A percentile compares a stretch with the other conserved stretches of the same genome.
These are phyloP conservation scores for Malurus alboscapulatus DNA, from an alignment of 2,113 vertebrate species.

Conservation along the genomic window DNA sequence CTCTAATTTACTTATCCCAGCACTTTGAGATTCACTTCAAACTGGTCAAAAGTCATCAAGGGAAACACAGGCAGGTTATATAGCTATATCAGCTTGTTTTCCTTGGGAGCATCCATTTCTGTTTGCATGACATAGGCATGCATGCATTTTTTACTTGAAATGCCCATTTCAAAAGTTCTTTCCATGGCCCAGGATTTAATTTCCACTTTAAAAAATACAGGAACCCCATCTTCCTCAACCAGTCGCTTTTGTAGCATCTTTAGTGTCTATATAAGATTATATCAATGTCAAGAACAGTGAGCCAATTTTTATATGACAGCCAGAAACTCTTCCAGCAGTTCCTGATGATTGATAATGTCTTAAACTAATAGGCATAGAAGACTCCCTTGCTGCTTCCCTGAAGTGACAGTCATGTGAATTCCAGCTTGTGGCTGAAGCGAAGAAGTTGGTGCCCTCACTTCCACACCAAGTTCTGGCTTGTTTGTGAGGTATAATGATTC, in stretches of 20 bases:
- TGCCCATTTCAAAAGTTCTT: neutral
- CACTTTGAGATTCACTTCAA: neutral
- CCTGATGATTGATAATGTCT: neutral
- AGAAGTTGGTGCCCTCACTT: neutral
- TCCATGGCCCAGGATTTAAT: neutral
- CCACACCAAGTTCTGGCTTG: neutral
- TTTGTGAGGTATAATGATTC: neutral
- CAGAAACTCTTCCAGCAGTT: slow-evolving; percentile 2
- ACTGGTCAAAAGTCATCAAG: neutral
- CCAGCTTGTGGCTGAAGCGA: neutral
- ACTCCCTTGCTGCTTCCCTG: neutral
- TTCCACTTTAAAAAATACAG: neutral
- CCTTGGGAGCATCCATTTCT: neutral
- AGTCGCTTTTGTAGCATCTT: neutral
- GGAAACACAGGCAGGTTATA: neutral
- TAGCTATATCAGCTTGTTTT: neutral
- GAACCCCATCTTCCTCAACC: neutral
- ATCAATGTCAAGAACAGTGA: neutral
- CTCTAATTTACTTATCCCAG: neutral
- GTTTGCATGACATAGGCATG: neutral
- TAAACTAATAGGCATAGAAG: neutral
- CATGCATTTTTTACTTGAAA: neutral
- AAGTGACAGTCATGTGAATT: neutral
- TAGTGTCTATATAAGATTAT: neutral
- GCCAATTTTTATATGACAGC: neutral